These are phyloP conservation scores for Enteromius unitaeniatus DNA, from an alignment of 2,797 vertebrate species.

Conservation along the genomic window DNA sequence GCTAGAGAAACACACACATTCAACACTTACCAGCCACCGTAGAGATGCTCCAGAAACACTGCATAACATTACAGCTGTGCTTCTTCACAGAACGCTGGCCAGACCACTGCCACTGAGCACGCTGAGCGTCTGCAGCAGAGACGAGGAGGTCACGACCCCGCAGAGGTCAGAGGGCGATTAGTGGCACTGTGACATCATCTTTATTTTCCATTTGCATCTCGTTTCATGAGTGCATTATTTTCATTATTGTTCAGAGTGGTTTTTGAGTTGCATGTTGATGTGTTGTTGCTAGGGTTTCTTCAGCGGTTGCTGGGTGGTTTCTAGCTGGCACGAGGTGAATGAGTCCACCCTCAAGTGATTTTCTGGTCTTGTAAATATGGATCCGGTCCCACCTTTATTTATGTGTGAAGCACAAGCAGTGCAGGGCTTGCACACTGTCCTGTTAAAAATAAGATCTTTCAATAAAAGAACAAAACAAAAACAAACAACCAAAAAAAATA, in stretches of 20 bases:
- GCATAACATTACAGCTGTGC: neutral
- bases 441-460: neutral
- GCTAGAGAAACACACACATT: slow-evolving; percentile 45
- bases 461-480: neutral
- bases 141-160: slow-evolving; percentile 4
- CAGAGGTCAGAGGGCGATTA: neutral
- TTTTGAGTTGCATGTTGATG: neutral
- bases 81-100: too few relatives aligned
- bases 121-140: too few relatives aligned
- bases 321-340: neutral
- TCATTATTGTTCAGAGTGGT: neutral
- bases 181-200: neutral
- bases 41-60: neutral
- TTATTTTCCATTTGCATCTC: neutral
- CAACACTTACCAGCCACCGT: neutral
- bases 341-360: neutral
- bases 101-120: neutral
- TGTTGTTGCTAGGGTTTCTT: neutral
- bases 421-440: neutral
- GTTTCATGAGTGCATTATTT: neutral
- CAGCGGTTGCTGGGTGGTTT: neutral
- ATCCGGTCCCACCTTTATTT: neutral
- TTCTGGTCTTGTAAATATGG: neutral
- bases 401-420: neutral
- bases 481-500: neutral